A percentile compares a stretch with the other conserved stretches of the same genome.
These are phyloP conservation scores for Carassius gibelio DNA, from an alignment of 2,113 vertebrate species.

Conservation along the genomic window DNA sequence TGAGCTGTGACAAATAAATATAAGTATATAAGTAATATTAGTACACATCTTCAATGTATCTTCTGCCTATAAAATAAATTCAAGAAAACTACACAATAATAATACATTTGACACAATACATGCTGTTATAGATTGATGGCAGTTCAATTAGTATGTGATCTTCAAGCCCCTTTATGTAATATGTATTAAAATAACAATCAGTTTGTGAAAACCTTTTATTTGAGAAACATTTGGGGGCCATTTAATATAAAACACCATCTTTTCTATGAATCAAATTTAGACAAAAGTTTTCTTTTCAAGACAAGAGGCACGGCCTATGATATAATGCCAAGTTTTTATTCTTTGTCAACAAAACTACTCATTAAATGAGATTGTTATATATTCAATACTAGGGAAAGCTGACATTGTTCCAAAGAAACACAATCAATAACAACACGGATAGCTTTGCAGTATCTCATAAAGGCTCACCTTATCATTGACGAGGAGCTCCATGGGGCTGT, in stretches of 20 bases:
- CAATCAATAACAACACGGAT: neutral
- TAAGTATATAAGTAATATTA: neutral
- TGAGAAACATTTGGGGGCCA: neutral
- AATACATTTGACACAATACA: neutral
- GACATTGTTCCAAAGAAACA: neutral
- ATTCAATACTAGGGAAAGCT: neutral
- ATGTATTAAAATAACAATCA: neutral
- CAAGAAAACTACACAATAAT: neutral
- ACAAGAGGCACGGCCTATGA: neutral
- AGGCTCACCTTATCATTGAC: slow-evolving; percentile 92
- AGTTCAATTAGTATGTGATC: neutral
- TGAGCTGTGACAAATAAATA: neutral
- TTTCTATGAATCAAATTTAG: neutral
- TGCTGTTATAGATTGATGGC: neutral
- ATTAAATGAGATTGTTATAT: neutral
- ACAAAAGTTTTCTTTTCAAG: neutral
- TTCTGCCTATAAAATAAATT: neutral
- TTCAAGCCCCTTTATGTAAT: neutral
- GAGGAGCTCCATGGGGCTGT: slow-evolving; percentile 94
- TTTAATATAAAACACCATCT: neutral
- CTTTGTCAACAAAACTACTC: neutral
- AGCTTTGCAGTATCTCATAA: neutral
- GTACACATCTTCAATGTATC: neutral
- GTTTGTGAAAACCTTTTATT: neutral
- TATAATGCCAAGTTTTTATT: neutral